Evolutionary conservation across 2,797 vertebrate species (phyloP).

Genomic region (Graptemys geographica): DNA sequence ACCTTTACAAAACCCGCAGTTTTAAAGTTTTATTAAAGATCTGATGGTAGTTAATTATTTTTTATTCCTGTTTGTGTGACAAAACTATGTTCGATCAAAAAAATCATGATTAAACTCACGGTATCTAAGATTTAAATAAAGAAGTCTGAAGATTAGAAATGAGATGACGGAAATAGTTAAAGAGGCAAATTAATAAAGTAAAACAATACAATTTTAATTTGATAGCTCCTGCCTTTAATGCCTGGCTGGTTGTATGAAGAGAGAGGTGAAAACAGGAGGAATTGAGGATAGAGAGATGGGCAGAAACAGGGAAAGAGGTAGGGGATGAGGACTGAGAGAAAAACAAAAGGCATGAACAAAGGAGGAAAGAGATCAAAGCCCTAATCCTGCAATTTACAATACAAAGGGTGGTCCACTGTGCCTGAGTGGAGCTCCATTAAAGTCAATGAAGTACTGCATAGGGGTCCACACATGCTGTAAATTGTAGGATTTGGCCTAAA

Average conservation of each 20-base stretch:
- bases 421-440: not conserved
- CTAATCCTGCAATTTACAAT: not conserved
- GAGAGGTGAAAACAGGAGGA: not conserved
- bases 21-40: slow-evolving; percentile 11
- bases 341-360: not conserved
- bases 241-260: not conserved
- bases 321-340: not conserved
- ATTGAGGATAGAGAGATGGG: not conserved
- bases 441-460: not conserved
- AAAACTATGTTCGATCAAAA: slow-evolving; percentile 48
- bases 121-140: slow-evolving; percentile 32
- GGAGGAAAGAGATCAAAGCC: not conserved
- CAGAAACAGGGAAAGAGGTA: not conserved
- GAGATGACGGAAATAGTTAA: not conserved
- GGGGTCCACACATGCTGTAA: not conserved
- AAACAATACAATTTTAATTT: slow-evolving; percentile 6
- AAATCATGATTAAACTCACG: slow-evolving; percentile 30
- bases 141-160: slow-evolving; percentile 27
- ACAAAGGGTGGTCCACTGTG: not conserved
- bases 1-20: not conserved
- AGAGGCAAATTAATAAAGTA: not conserved
- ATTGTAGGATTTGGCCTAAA: not conserved
- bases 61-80: slow-evolving; percentile 41
- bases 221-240: not conserved
- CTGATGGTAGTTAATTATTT: slow-evolving; percentile 2